Evolutionary conservation across 1,140 invertebrate genomes (phyloP).

Genomic region (Anastrepha ludens): DNA sequence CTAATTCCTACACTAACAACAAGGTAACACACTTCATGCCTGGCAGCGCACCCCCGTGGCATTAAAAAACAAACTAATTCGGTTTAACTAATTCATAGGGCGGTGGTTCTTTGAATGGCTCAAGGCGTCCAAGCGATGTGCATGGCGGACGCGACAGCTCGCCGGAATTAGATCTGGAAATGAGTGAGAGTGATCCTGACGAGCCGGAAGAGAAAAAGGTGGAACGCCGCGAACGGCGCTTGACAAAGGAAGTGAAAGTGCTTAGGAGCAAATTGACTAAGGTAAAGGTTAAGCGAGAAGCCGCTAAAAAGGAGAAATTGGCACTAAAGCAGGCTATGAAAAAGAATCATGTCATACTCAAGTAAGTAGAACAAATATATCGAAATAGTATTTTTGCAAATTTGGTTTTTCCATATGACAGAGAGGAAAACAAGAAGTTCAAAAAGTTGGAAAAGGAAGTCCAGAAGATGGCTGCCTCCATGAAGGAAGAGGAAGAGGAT

Average conservation of each 20-base stretch:
- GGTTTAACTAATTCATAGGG: slow-evolving; percentile 60
- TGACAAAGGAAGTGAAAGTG: slow-evolving; percentile 84
- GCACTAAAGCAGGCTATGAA: slow-evolving; percentile 86
- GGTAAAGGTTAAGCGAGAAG: slow-evolving; percentile 85
- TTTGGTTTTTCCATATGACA: slow-evolving; percentile 61
- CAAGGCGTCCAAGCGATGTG: slow-evolving; percentile 67
- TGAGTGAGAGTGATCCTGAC: slow-evolving; percentile 79
- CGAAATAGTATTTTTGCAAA: background rate
- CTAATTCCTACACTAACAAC: slow-evolving; percentile 37
- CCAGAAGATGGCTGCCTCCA: slow-evolving; percentile 89
- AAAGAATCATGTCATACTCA: slow-evolving; percentile 84
- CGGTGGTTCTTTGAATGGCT: slow-evolving; percentile 67
- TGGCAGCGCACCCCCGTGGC: background rate
- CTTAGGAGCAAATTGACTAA: slow-evolving; percentile 85
- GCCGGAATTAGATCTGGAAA: slow-evolving; percentile 74
- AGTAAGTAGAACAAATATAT: slow-evolving; percentile 70
- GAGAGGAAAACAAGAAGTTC: slow-evolving; percentile 84
- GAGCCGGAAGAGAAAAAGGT: slow-evolving; percentile 83
- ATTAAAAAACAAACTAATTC: background rate
- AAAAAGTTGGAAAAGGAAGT: slow-evolving; percentile 89
- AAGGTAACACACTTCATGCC: slow-evolving; percentile 19
- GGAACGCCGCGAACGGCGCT: slow-evolving; percentile 77
- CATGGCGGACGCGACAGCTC: slow-evolving; percentile 70
- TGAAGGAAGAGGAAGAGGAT: slow-evolving; percentile 86
- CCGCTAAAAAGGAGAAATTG: slow-evolving; percentile 85